These are phyloP conservation scores for Clarias magur DNA, from an alignment of 2,113 vertebrate genomes.

Conservation along the genomic window DNA sequence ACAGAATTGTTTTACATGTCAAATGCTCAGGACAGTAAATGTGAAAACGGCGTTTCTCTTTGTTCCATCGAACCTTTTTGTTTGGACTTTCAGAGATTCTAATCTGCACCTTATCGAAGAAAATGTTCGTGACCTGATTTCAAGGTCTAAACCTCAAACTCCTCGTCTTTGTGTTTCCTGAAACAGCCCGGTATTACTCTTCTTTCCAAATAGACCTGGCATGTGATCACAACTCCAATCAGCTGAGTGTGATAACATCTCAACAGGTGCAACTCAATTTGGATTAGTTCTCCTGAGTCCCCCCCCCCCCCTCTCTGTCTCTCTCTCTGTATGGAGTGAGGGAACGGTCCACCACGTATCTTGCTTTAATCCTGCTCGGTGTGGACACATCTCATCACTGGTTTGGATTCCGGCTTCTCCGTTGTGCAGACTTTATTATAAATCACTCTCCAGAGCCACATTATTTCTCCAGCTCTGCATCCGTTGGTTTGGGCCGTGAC, in stretches of 20 bases:
- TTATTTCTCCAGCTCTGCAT: not conserved
- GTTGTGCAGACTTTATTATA: not conserved
- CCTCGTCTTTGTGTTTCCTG: not conserved
- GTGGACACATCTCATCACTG: constrained; percentile 27
- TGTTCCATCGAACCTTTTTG: constrained; percentile 9
- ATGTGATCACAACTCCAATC: constrained; percentile 53
- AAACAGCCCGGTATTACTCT: not conserved
- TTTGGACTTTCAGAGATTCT: constrained; percentile 22
- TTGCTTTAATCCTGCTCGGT: constrained; percentile 36
- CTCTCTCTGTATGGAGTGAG: constrained; percentile 32
- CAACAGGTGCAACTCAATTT: constrained; percentile 52
- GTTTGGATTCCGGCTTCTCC: not conserved
- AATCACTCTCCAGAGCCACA: not conserved
- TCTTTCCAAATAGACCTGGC: constrained; percentile 34
- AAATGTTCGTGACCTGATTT: constrained; percentile 30
- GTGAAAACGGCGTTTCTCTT: constrained; percentile 14
- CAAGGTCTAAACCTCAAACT: constrained; percentile 27
- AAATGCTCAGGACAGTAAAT: not conserved
- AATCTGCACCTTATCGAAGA: constrained; percentile 21
- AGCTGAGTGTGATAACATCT: constrained; percentile 51
- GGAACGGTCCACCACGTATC: constrained; percentile 20
- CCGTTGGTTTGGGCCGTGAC: not conserved
- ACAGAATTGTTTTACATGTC: not conserved
- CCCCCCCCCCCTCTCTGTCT: not conserved
- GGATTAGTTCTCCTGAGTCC: constrained; percentile 49